These are phyloP conservation scores for Lissonota sp. DNA, from an alignment of 2,888 invertebrate genomes.

Conservation along the genomic window DNA sequence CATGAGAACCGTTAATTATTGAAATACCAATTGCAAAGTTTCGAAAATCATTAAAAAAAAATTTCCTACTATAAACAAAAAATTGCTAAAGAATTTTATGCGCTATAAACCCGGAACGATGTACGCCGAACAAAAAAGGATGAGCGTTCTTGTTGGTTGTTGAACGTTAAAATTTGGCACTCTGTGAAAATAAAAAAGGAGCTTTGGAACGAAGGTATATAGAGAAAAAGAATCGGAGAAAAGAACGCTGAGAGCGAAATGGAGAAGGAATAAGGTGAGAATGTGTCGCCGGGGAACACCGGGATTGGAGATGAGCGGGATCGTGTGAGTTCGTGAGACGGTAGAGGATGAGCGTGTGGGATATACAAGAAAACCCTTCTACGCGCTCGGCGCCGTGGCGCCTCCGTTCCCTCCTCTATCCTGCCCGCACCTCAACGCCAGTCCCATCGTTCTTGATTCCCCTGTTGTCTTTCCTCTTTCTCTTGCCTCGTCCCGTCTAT, in stretches of 20 bases:
- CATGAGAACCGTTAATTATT: too few species aligned
- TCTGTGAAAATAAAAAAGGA: conserved; percentile 43
- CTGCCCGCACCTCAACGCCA: conserved; percentile 50
- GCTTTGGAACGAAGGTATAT: conserved; percentile 11
- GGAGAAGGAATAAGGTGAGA: conserved; percentile 54
- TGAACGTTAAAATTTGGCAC: too few species aligned
- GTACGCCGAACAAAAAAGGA: too few species aligned
- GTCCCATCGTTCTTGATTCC: conserved; percentile 49
- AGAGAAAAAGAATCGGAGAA: conserved; percentile 21
- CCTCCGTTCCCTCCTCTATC: conserved; percentile 75
- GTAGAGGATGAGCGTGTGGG: conserved; percentile 67
- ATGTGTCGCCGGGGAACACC: conserved; percentile 46
- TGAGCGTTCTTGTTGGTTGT: too few species aligned
- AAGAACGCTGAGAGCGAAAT: conserved; percentile 13
- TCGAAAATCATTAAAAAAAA: too few species aligned
- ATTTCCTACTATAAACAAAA: too few species aligned
- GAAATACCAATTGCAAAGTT: too few species aligned
- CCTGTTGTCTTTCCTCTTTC: conserved; percentile 47
- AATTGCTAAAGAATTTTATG: too few species aligned
- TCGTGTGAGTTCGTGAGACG: conserved; percentile 46
- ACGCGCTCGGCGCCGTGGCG: conserved; percentile 83
- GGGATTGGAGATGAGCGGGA: conserved; percentile 49
- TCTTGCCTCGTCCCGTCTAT: conserved; percentile 37
- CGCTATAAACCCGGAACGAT: too few species aligned
- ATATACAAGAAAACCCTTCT: conserved; percentile 84